Conservation (phyloP, 2,888 invertebrate species). For the Drosophila bunnanda region DNA sequence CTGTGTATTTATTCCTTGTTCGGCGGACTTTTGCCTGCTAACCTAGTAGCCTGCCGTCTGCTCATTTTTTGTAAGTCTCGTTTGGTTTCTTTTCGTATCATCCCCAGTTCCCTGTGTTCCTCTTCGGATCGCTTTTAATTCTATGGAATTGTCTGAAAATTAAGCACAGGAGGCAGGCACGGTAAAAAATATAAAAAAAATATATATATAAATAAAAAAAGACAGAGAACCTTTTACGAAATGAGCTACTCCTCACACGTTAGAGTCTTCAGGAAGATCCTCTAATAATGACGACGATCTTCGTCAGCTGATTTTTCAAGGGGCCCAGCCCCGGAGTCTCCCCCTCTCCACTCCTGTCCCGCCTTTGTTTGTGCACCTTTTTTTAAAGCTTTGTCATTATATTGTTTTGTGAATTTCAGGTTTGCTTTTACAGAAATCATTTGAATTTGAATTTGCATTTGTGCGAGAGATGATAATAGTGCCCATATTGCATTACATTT, state of each 20-base stretch:
- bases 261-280: constrained; percentile 56
- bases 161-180: constrained; percentile 51
- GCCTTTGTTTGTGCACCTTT: constrained; percentile 52
- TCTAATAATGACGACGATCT: constrained; percentile 33
- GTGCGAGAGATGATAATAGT: constrained; percentile 20
- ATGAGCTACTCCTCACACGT: constrained; percentile 72
- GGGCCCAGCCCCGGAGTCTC: constrained; percentile 32
- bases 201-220: constrained; percentile 4
- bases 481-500: constrained; percentile 66
- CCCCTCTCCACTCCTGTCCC: constrained; percentile 1
- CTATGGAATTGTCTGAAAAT: constrained; percentile 75
- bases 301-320: constrained; percentile 68
- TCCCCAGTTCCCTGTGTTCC: constrained; percentile 55
- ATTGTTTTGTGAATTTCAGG: constrained; percentile 46
- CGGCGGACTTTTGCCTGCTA: constrained; percentile 64
- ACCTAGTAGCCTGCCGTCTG: constrained; percentile 69
- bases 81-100: constrained; percentile 35
- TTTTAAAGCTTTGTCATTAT: constrained; percentile 10
- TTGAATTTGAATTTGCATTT: constrained; percentile 50
- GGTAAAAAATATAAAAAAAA: constrained; percentile 2
- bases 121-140: constrained; percentile 66
- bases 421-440: constrained; percentile 50
- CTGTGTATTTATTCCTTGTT: constrained; percentile 51
- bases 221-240: constrained; percentile 42
- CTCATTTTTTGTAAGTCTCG: constrained; percentile 59